A percentile compares a stretch with the other conserved stretches of the same genome.
Evolutionary conservation across 1,140 invertebrate species (phyloP).

Genomic region (Drosophila kurseongensis): DNA sequence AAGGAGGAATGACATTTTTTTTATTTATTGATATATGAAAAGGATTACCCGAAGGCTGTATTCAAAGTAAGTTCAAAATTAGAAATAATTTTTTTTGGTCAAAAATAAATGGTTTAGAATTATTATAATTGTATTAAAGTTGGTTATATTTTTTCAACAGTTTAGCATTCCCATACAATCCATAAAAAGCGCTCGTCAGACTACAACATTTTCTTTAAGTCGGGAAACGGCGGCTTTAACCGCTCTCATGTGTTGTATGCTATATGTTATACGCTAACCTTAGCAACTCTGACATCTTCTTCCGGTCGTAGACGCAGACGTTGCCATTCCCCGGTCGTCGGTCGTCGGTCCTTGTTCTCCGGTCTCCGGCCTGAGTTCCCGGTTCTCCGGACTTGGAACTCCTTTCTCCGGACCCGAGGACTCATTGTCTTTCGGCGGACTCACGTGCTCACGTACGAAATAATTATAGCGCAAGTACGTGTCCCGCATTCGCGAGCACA

Average conservation of each 20-base stretch:
- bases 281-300: slow-evolving; percentile 14
- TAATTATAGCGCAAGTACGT: slow-evolving; percentile 82
- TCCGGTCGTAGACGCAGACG: slow-evolving; percentile 28
- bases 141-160: no score
- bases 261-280: slow-evolving; percentile 8
- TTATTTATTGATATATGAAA: no score
- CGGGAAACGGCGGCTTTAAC: background rate
- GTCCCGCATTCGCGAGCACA: slow-evolving; percentile 62
- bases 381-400: background rate
- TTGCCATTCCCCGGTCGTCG: background rate
- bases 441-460: slow-evolving; percentile 75
- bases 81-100: no score
- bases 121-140: no score
- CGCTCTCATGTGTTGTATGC: background rate
- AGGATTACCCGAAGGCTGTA: no score
- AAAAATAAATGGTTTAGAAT: no score
- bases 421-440: slow-evolving; percentile 38
- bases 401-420: slow-evolving; percentile 1
- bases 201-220: slow-evolving; percentile 11
- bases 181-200: no score
- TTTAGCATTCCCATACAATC: no score
- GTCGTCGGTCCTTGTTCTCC: background rate
- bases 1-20: no score
- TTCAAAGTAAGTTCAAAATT: no score
- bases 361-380: background rate